A percentile compares a stretch with the other conserved stretches of the same genome.
Evolutionary conservation across 2,888 invertebrate genomes (phyloP).

Genomic region (Leucoptera coffeella): DNA sequence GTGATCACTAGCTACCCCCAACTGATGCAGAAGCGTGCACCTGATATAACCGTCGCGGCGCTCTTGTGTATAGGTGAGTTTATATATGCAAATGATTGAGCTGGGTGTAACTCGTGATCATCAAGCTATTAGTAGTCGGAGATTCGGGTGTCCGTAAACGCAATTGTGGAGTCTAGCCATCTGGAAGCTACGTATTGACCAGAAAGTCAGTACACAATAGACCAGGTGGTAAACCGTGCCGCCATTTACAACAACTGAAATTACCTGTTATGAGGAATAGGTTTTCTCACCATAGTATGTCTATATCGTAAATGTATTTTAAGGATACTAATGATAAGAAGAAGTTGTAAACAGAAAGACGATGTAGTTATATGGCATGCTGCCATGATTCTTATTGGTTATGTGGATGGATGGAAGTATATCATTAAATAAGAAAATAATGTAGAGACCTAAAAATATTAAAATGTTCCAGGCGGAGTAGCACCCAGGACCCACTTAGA

Average conservation of each 20-base stretch:
- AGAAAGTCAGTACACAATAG: too few relatives aligned
- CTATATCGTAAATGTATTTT: constrained; percentile 1
- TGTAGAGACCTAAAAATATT: background rate
- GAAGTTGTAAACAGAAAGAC: background rate
- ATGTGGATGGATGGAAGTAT: background rate
- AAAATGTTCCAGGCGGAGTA: too few relatives aligned
- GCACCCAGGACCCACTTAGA: too few relatives aligned
- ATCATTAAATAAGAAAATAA: background rate
- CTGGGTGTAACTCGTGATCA: too few relatives aligned
- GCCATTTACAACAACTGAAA: constrained; percentile 22
- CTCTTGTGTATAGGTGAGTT: too few relatives aligned
- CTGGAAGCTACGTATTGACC: too few relatives aligned
- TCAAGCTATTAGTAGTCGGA: too few relatives aligned
- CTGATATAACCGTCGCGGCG: constrained; percentile 12
- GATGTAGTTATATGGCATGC: background rate
- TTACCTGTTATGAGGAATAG: constrained; percentile 38
- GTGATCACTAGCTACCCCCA: constrained; percentile 13
- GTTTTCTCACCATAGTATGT: too few relatives aligned
- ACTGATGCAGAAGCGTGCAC: constrained; percentile 18
- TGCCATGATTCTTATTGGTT: background rate
- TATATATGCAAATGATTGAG: too few relatives aligned
- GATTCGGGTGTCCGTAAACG: too few relatives aligned
- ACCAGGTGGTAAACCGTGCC: too few relatives aligned
- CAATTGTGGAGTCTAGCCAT: too few relatives aligned
- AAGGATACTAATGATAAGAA: background rate